Percentiles rank a stretch among this genome's conserved stretches.
Conservation (phyloP, 92 coral and sea anemone genomes). For the Zoanthus sociatus region DNA sequence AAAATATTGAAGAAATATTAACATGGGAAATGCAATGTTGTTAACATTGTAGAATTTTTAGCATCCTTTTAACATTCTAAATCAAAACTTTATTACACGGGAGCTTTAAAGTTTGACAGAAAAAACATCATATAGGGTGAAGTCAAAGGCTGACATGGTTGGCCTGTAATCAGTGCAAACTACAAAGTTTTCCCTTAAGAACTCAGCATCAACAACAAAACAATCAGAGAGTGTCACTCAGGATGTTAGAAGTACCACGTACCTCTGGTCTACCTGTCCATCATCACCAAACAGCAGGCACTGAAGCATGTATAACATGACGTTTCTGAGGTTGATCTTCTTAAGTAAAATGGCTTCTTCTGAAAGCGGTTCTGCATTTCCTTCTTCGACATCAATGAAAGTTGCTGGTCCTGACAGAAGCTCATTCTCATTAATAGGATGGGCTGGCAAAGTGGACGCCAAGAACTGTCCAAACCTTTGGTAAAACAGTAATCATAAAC, state of each 20-base stretch:
- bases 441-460: constrained; percentile 75
- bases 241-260: not conserved
- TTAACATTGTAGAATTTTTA: too few relatives aligned
- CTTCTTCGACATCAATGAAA: constrained; percentile 1
- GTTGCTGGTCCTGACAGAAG: constrained; percentile 46
- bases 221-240: not conserved
- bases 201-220: not conserved
- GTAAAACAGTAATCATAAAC: not conserved
- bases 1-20: too few relatives aligned
- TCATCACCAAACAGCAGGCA: constrained; percentile 81
- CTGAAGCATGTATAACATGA: constrained; percentile 79
- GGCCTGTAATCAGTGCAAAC: too few relatives aligned
- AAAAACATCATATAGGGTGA: too few relatives aligned
- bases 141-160: too few relatives aligned
- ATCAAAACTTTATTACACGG: too few relatives aligned
- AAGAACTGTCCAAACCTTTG: constrained; percentile 94
- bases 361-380: not conserved
- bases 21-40: too few relatives aligned
- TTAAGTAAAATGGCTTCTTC: constrained; percentile 63
- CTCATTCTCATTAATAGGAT: constrained; percentile 70
- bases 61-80: too few relatives aligned
- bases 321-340: constrained; percentile 83
- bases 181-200: not conserved
- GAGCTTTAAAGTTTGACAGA: too few relatives aligned
- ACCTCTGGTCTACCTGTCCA: constrained; percentile 89